Conservation (phyloP, 1,140 invertebrate genomes). For the Brachionus angularis region DNA sequence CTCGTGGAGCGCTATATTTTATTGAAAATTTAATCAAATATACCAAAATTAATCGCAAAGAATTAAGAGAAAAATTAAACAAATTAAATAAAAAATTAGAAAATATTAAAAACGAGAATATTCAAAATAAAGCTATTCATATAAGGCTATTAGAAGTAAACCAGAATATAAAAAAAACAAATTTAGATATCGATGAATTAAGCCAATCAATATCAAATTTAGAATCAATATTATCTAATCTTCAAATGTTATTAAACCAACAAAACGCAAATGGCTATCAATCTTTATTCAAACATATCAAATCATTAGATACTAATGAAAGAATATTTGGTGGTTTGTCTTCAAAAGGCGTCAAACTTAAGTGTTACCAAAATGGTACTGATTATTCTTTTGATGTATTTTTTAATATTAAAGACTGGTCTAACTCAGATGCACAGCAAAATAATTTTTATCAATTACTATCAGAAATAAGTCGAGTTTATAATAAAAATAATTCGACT, state of each 20-base stretch:
- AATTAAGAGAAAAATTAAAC: constrained; percentile 45
- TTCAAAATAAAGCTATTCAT: not conserved
- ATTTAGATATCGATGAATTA: constrained; percentile 7
- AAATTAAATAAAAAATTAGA: constrained; percentile 17
- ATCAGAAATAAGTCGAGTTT: constrained; percentile 28
- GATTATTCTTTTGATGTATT: constrained; percentile 17
- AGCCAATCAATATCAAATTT: constrained; percentile 1
- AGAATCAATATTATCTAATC: constrained; percentile 2
- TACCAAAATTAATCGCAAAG: constrained; percentile 50
- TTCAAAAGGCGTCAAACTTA: constrained; percentile 14
- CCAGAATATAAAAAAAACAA: not conserved
- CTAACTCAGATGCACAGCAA: not conserved
- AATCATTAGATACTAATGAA: constrained; percentile 1
- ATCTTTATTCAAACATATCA: not conserved
- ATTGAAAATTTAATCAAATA: constrained; percentile 49
- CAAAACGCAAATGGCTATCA: not conserved
- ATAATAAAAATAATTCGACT: not conserved
- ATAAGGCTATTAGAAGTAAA: constrained; percentile 22
- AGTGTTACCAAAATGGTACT: not conserved
- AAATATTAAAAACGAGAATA: not conserved
- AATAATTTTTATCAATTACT: constrained; percentile 24
- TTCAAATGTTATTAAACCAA: not conserved
- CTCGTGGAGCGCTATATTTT: constrained; percentile 51
- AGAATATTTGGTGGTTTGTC: constrained; percentile 23
- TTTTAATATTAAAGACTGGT: constrained; percentile 42